Evolutionary conservation across 2,113 vertebrate species (phyloP).

Genomic region (Alces alces): DNA sequence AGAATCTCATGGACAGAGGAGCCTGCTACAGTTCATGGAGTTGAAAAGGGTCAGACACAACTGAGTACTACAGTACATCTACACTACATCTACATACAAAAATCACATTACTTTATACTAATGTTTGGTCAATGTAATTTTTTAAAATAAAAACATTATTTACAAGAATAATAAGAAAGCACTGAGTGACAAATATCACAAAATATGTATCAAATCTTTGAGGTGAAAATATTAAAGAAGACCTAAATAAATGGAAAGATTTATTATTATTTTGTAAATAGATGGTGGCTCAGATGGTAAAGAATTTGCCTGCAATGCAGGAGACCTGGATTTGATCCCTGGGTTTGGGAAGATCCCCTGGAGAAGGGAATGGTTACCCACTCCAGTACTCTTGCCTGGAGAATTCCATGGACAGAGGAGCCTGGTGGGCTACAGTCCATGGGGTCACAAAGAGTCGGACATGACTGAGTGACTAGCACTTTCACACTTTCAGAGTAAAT

Average conservation of each 20-base stretch:
- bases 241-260: not conserved
- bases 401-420: not conserved
- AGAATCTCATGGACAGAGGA: not conserved
- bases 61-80: not conserved
- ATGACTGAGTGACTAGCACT: not conserved
- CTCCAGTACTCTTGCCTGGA: not conserved
- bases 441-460: not conserved
- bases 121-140: not conserved
- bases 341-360: not conserved
- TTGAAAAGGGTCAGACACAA: not conserved
- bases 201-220: not conserved
- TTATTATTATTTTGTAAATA: not conserved
- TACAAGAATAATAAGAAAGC: not conserved
- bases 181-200: not conserved
- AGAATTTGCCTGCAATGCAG: not conserved
- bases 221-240: not conserved
- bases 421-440: not conserved
- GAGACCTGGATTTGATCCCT: not conserved
- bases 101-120: not conserved
- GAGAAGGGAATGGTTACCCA: not conserved
- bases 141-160: not conserved
- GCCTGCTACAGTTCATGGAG: not conserved
- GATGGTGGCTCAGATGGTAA: not conserved
- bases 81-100: not conserved
- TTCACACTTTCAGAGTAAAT: not conserved